Conservation (phyloP, 1,140 invertebrate genomes). For the Acromyrmex charruanus region DNA sequence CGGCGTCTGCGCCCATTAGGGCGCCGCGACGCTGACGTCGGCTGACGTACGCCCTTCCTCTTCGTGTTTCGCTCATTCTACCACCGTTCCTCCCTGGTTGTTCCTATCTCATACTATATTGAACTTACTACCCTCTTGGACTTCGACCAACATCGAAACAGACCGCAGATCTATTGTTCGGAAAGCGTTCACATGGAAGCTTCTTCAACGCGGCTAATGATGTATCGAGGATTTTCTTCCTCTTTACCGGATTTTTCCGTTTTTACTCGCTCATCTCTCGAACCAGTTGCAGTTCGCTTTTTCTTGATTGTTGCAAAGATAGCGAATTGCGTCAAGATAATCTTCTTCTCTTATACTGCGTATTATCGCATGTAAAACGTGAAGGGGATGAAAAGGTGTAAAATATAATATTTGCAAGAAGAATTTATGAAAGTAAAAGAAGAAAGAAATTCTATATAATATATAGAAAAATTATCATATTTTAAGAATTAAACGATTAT, state of each 20-base stretch:
- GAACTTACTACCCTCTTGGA: conserved; percentile 67
- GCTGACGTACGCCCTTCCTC: conserved; percentile 84
- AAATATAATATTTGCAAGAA: background rate
- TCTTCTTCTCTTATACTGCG: background rate
- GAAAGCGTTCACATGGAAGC: conserved; percentile 82
- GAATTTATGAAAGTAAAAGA: background rate
- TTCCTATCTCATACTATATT: conserved; percentile 69
- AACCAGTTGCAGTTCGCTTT: conserved; percentile 37
- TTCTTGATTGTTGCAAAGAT: conserved; percentile 62
- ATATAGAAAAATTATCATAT: background rate
- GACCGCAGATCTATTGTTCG: conserved; percentile 86
- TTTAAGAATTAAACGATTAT: background rate
- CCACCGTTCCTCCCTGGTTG: conserved; percentile 31
- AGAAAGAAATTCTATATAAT: background rate
- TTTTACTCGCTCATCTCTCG: conserved; percentile 31
- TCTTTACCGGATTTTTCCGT: conserved; percentile 43
- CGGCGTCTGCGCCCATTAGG: conserved; percentile 87
- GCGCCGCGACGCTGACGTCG: conserved; percentile 86
- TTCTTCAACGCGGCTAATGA: conserved; percentile 78
- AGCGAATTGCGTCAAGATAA: conserved; percentile 45
- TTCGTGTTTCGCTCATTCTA: conserved; percentile 54
- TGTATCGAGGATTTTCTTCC: conserved; percentile 74
- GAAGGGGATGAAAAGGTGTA: background rate
- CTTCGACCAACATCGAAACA: conserved; percentile 81
- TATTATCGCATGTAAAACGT: background rate